phyloP scores from a whole-genome alignment of 2,113 vertebrate genomes.

The Gavia stellata region DNA sequence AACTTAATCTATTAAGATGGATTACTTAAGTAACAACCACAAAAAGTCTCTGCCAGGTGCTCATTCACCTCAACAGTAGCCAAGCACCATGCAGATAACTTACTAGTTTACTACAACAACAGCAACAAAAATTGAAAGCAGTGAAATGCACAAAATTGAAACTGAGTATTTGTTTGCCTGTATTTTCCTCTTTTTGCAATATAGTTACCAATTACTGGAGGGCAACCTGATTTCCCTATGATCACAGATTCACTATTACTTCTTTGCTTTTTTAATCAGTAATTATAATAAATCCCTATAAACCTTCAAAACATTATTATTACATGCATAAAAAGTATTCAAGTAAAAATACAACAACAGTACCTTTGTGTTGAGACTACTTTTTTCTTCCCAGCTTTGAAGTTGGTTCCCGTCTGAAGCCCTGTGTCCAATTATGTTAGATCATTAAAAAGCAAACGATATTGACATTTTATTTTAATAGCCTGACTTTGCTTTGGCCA shows the following conservation, averaged over 20 bases:
- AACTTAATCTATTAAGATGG: background rate
- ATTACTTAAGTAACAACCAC: background rate
- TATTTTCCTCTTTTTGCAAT: background rate
- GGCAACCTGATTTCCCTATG: background rate
- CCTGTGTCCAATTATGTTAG: background rate
- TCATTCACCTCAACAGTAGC: background rate
- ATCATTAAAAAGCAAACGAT: background rate
- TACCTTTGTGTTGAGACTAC: background rate
- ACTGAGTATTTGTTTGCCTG: background rate
- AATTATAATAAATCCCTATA: background rate
- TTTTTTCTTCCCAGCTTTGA: constrained; percentile 8
- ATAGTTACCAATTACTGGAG: background rate
- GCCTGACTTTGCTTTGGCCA: background rate
- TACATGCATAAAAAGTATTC: background rate
- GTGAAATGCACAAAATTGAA: background rate
- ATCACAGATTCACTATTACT: background rate
- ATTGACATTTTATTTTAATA: constrained; percentile 26
- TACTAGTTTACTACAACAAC: background rate
- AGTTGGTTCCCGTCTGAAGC: background rate
- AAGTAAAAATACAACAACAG: background rate
- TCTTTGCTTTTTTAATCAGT: background rate
- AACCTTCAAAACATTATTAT: background rate
- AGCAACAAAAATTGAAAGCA: background rate
- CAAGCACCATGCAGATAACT: background rate
- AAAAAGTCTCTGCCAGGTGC: background rate